Conservation (phyloP, 2,113 vertebrate genomes). For the Salvelinus alpinus region DNA sequence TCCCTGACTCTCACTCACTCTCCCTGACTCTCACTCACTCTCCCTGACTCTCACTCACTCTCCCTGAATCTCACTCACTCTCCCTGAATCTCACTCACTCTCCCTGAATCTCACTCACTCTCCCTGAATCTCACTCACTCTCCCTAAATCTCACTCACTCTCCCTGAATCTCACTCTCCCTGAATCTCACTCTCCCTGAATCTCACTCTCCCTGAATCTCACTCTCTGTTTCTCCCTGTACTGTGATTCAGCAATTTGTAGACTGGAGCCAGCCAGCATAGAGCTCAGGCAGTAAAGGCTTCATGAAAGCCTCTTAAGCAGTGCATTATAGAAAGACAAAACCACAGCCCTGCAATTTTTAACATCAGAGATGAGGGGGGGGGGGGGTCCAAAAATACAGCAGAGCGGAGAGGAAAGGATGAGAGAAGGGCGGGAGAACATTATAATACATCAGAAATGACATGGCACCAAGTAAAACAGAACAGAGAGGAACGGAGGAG, state of each 20-base stretch:
- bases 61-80: too few relatives aligned
- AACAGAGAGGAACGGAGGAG: background rate
- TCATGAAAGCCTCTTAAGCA: constrained; percentile 4
- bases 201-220: too few relatives aligned
- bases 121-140: too few relatives aligned
- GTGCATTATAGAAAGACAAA: background rate
- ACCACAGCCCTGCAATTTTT: background rate
- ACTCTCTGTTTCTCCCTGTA: too few relatives aligned
- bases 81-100: too few relatives aligned
- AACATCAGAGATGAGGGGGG: background rate
- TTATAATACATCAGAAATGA: too few relatives aligned
- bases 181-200: background rate
- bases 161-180: too few relatives aligned
- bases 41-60: too few relatives aligned
- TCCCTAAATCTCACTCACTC: too few relatives aligned
- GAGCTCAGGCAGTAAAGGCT: background rate
- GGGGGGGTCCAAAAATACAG: background rate
- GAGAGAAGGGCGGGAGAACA: background rate
- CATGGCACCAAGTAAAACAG: background rate
- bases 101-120: too few relatives aligned
- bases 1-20: too few relatives aligned
- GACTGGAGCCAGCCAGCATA: background rate
- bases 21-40: too few relatives aligned
- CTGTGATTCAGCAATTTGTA: constrained; percentile 16
- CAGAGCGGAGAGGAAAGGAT: background rate